A percentile compares a stretch with the other conserved stretches of the same genome.
phyloP scores from a whole-genome alignment of 1,140 invertebrate species.

The Andrena cerasifolii region DNA sequence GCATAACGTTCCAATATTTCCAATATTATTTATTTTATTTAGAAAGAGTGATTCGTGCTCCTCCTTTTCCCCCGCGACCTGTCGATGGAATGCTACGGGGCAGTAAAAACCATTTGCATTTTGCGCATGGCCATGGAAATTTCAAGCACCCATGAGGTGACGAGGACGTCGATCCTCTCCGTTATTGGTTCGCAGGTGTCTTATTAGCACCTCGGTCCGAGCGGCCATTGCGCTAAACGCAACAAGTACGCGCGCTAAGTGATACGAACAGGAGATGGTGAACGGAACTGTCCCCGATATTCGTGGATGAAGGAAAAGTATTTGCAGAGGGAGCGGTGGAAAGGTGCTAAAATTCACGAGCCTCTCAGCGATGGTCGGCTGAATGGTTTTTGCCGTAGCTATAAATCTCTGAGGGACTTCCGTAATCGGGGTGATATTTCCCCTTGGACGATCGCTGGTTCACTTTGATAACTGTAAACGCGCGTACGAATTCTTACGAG shows the following conservation, averaged over 20 bases:
- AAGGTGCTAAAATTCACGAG: slow-evolving; percentile 65
- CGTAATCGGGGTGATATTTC: slow-evolving; percentile 6
- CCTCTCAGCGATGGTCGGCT: slow-evolving; percentile 1
- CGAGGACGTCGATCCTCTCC: slow-evolving; percentile 38
- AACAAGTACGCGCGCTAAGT: slow-evolving; percentile 55
- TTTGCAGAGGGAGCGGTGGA: slow-evolving; percentile 56
- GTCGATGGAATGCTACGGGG: too few species aligned
- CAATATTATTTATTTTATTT: too few species aligned
- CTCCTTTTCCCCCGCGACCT: not conserved
- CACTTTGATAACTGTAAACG: not conserved
- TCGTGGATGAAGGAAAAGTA: slow-evolving; percentile 19
- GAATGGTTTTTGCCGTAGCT: slow-evolving; percentile 23
- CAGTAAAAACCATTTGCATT: too few species aligned
- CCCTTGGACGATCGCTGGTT: not conserved
- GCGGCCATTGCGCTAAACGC: slow-evolving; percentile 38
- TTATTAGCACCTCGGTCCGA: slow-evolving; percentile 48
- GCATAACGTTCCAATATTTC: too few species aligned
- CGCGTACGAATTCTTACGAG: not conserved
- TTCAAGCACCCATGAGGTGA: slow-evolving; percentile 26
- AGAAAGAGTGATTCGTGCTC: too few species aligned
- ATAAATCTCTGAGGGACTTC: slow-evolving; percentile 26
- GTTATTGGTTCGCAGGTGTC: slow-evolving; percentile 55
- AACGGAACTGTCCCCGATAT: slow-evolving; percentile 53
- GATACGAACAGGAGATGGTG: slow-evolving; percentile 49
- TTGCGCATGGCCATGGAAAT: slow-evolving; percentile 4